phyloP scores from a whole-genome alignment of 2,797 vertebrate species.

The Scolopax bukidnonensis region DNA sequence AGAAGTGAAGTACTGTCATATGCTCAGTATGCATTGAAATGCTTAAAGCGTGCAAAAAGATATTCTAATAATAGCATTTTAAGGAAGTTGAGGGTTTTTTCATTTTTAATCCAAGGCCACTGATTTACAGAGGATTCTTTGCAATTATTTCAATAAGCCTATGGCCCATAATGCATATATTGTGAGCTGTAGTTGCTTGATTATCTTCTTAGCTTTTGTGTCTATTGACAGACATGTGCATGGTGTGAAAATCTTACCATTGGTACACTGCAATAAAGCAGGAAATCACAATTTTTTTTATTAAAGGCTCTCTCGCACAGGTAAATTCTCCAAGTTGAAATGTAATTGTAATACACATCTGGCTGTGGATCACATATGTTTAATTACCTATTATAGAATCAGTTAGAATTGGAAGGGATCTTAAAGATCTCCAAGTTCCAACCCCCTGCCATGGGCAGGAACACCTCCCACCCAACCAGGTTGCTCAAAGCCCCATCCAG shows the following conservation, averaged over 20 bases:
- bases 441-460: no score
- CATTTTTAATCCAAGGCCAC: neutral
- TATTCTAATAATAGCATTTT: neutral
- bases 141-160: neutral
- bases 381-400: neutral
- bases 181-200: neutral
- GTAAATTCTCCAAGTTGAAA: constrained; percentile 1
- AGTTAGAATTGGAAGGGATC: no score
- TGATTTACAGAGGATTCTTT: neutral
- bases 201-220: neutral
- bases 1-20: neutral
- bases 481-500: no score
- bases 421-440: no score
- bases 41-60: neutral
- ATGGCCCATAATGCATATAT: neutral
- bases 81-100: neutral
- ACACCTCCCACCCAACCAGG: no score
- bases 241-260: neutral
- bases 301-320: neutral
- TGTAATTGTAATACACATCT: neutral
- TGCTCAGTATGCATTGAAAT: neutral
- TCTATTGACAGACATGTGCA: neutral
- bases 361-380: neutral
- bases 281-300: neutral
- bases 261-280: neutral